A percentile compares a stretch with the other conserved stretches of the same genome.
Evolutionary conservation across 1,140 invertebrate species (phyloP).

Genomic region (Drosophila pseudoananassae): DNA sequence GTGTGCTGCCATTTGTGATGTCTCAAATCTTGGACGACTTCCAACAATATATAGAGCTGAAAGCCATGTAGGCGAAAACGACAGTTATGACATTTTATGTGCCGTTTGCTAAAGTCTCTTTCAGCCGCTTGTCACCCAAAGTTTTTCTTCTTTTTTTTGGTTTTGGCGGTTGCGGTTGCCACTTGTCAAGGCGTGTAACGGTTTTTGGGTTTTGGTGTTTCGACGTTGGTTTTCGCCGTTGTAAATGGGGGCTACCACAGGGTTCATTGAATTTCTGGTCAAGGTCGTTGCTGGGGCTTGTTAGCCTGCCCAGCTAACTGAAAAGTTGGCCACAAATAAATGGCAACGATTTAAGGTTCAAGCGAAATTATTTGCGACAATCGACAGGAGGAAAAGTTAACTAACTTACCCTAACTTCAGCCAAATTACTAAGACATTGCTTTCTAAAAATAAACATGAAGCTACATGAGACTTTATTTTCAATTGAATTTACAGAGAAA

Average conservation of each 20-base stretch:
- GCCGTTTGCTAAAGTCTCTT: constrained; percentile 52
- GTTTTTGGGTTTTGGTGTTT: constrained; percentile 55
- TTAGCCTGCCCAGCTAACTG: constrained; percentile 50
- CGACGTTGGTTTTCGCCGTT: constrained; percentile 31
- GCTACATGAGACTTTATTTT: constrained; percentile 14
- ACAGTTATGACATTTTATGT: constrained; percentile 79
- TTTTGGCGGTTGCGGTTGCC: constrained; percentile 30
- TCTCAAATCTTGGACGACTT: constrained; percentile 49
- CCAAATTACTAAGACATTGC: too few species aligned
- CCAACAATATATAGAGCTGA: constrained; percentile 42
- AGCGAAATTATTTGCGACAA: not conserved
- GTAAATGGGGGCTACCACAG: constrained; percentile 27
- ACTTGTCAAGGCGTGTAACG: constrained; percentile 48
- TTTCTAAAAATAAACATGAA: not conserved
- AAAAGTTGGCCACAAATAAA: constrained; percentile 36
- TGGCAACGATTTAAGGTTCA: not conserved
- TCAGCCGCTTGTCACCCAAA: constrained; percentile 27
- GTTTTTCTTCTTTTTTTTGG: constrained; percentile 1
- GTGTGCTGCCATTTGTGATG: constrained; percentile 25
- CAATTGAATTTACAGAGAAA: constrained; percentile 6
- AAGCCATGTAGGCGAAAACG: constrained; percentile 49
- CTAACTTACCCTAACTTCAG: not conserved
- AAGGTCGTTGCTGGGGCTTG: constrained; percentile 61
- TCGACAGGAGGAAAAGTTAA: not conserved
- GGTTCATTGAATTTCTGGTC: constrained; percentile 74